Evolutionary conservation across 2,888 invertebrate species (phyloP), one percentile per base, ranked within the genome.

Genomic region (Chrysina gloriosa): DNA sequence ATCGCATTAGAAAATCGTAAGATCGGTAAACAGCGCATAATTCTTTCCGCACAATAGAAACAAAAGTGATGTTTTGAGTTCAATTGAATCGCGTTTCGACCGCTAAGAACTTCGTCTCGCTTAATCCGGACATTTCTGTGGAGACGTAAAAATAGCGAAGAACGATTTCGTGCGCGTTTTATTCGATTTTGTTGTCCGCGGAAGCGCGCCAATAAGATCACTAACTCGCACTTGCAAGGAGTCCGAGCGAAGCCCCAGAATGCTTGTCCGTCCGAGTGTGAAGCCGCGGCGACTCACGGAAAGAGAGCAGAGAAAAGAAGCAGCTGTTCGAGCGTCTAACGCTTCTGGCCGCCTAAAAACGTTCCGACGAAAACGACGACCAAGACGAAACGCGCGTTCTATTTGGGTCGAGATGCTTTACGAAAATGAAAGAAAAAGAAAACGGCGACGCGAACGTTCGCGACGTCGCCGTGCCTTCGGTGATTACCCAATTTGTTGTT

Each of bases 191-290:
- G 34, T 31, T 54, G 31, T 16, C 34, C 54, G 34, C 34, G 34
- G 34, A 27, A 27, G 39, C 58, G 39, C 58, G 58, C 58, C 58
- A 39, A 58, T 58, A 39, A 36, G 25, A 39, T 39, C 36, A 58
- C 36, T 39, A 58, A 58, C 39, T 39, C 23, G 58, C 58, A 58
- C 58, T 58, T 58, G 58, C 39, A 19, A 58, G 58, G 25, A 39
- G 42, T 58, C 58, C 39, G 25, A 58, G 42, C 58, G 58, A 58
- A 58, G 58, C 58, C 58, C 58, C 42, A 58, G 58, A 58, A 58
- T 39, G 23, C 23, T 14, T 39, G 58, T 39, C 39, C 58, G 14
- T 39, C 58, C 58, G 58, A 58, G 39, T 58, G 58, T 58, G 39
- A 58, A 58, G 39, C 39, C 58, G 58, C 58, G 2, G 25, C 36